Percentiles rank a stretch among this genome's conserved stretches.
Evolutionary conservation across 2,797 vertebrate genomes (phyloP).

Genomic region (Chanos chanos): DNA sequence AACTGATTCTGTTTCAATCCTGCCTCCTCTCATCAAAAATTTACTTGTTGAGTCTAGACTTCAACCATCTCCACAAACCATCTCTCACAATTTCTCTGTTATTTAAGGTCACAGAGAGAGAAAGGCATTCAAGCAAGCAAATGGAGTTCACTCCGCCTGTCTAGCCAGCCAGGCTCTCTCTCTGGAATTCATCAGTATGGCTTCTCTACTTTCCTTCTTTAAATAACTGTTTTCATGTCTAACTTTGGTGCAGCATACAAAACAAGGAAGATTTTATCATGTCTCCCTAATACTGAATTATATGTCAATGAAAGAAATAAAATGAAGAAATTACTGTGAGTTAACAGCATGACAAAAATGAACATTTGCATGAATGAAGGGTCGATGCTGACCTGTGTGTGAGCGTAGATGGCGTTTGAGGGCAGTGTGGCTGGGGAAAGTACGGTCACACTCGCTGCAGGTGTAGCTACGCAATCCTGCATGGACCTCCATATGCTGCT

Average conservation of each 20-base stretch:
- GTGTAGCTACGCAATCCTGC: conserved; percentile 97
- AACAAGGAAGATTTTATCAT: too few species aligned
- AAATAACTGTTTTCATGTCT: too few species aligned
- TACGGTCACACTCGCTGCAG: conserved; percentile 97
- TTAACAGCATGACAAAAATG: too few species aligned
- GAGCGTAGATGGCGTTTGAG: conserved; percentile 97
- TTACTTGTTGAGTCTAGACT: conserved; percentile 73
- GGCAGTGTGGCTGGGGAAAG: conserved; percentile 97
- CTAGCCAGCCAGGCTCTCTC: not conserved
- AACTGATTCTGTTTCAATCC: conserved; percentile 67
- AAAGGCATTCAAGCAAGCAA: conserved; percentile 69
- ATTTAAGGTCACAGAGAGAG: conserved; percentile 75
- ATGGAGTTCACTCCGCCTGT: conserved; percentile 54
- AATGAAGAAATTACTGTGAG: too few species aligned
- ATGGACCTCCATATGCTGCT: conserved; percentile 99
- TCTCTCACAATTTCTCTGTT: conserved; percentile 72
- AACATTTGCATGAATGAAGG: not conserved
- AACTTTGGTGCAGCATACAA: too few species aligned
- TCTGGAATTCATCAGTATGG: not conserved
- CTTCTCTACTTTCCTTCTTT: not conserved
- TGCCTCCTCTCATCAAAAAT: conserved; percentile 77
- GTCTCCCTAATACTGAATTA: too few species aligned
- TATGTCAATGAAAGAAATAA: too few species aligned
- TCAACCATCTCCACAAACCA: too few species aligned
- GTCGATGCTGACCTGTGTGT: conserved; percentile 82